These are phyloP conservation scores for Mesoclemmys tuberculata DNA, from an alignment of 2,113 vertebrate species.

Conservation along the genomic window DNA sequence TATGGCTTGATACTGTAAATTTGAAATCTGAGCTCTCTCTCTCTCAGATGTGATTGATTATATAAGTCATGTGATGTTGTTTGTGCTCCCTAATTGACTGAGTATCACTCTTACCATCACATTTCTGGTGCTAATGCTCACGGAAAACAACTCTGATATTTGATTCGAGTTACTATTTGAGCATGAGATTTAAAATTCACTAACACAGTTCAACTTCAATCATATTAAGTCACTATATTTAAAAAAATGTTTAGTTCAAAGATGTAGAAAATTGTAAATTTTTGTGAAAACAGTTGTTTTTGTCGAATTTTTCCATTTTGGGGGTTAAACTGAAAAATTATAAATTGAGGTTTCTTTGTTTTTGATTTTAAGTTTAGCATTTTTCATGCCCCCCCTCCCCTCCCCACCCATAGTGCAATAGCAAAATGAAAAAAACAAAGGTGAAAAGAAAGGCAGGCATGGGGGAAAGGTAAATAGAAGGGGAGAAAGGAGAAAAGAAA, in stretches of 20 bases:
- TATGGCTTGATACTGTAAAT: background rate
- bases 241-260: background rate
- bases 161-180: background rate
- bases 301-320: background rate
- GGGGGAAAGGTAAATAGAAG: background rate
- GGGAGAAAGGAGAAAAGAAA: background rate
- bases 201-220: background rate
- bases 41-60: background rate
- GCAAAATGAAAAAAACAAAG: background rate
- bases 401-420: background rate
- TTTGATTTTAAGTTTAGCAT: background rate
- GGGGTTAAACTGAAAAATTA: constrained; percentile 27
- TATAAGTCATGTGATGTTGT: rapidly evolving
- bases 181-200: background rate
- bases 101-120: rapidly evolving
- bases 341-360: background rate
- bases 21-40: background rate
- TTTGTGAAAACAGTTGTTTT: background rate
- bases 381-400: background rate
- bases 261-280: background rate
- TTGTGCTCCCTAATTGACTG: background rate
- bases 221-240: rapidly evolving
- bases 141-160: background rate
- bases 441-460: background rate
- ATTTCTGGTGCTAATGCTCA: background rate